Conservation (phyloP, 2,797 vertebrate species). For the Hydrophis major region DNA sequence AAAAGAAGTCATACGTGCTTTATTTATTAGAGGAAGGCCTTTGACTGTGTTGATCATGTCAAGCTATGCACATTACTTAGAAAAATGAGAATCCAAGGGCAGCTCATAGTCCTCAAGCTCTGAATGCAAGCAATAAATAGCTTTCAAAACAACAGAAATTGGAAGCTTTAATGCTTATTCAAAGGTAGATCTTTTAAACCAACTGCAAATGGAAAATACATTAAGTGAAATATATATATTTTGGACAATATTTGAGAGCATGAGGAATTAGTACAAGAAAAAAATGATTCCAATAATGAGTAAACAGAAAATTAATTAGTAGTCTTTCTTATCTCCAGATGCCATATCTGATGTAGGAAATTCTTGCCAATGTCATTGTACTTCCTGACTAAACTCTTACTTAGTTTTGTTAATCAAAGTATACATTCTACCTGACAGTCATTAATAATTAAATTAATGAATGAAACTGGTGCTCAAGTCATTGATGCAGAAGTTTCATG, state of each 20-base stretch:
- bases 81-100: neutral
- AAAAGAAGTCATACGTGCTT: neutral
- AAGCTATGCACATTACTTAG: neutral
- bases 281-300: neutral
- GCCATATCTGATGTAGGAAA: neutral
- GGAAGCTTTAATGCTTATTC: neutral
- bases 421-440: neutral
- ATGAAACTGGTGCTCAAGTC: neutral
- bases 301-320: neutral
- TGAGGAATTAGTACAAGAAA: neutral
- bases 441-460: neutral
- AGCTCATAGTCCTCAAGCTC: neutral
- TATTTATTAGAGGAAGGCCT: neutral
- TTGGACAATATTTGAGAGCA: neutral
- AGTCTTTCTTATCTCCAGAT: neutral
- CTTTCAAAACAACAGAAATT: neutral
- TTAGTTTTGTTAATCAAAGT: neutral
- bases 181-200: neutral
- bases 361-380: neutral
- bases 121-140: neutral
- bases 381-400: neutral
- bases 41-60: neutral
- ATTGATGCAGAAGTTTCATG: neutral
- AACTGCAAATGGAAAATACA: neutral
- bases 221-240: too few species aligned